Percentiles rank a stretch among this genome's conserved stretches.
These are phyloP conservation scores for Aphis craccivora DNA, from an alignment of 1,140 invertebrate species.

Conservation along the genomic window DNA sequence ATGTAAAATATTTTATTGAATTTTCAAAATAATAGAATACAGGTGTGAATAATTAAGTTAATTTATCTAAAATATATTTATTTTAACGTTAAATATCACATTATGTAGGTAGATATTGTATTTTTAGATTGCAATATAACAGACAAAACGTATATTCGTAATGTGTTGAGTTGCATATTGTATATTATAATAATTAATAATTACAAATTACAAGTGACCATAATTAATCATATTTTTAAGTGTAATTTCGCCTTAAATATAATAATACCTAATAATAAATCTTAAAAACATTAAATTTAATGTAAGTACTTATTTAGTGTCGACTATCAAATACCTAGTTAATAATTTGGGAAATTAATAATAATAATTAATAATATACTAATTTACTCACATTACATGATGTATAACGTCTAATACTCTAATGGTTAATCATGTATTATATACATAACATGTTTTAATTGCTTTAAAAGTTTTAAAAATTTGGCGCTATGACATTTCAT, in stretches of 20 bases:
- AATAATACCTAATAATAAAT: neutral
- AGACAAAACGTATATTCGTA: neutral
- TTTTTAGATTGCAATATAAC: neutral
- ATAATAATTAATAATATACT: no score
- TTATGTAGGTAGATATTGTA: neutral
- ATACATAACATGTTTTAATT: neutral
- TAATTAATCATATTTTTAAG: neutral
- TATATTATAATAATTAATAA: neutral
- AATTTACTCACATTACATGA: no score
- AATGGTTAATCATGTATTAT: neutral
- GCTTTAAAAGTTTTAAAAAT: neutral
- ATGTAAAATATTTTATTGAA: neutral
- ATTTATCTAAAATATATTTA: neutral
- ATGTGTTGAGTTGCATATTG: neutral
- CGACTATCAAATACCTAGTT: neutral
- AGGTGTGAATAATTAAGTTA: neutral
- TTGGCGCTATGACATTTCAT: neutral
- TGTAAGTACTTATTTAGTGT: neutral
- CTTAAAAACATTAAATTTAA: neutral
- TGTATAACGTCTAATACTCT: no score
- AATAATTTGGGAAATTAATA: no score
- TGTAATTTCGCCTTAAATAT: neutral
- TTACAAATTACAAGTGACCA: neutral
- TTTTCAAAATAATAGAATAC: neutral
- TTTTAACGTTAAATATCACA: neutral